Evolutionary conservation across 2,888 invertebrate genomes (phyloP), one percentile per base, ranked within the genome.

Genomic region (Tanytarsus gracilentus): DNA sequence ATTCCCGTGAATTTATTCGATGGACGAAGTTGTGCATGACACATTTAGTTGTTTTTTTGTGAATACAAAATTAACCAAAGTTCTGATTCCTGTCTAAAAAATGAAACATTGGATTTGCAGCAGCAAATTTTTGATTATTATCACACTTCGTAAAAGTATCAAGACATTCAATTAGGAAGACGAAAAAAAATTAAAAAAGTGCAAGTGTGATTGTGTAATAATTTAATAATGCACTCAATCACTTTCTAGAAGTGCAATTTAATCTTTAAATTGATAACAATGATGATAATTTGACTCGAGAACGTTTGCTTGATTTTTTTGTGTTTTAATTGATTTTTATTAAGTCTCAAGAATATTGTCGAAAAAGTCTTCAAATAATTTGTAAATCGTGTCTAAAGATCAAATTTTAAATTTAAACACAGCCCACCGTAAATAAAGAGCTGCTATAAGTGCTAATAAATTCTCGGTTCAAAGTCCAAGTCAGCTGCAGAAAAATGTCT

Each of bases 41-140:
- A n/a, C n/a, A n/a, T 36, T 36, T 36, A 16, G 36, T 14, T 9
- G 3, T 21, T 23, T 44, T 23, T 3, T 33, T n/a, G n/a, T 3
- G 6, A 33, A 33, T 2, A 33, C 9, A 33, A 33, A 33, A 11
- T 33, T 9, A 33, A 33, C n/a, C n/a, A 4, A 5, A 33, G 33
- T 33, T 33, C n/a, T 2, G 16, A 36, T 14, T n/a, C 14, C n/a
- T 14, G 1, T 23, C 8, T 23, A 44, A 29, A 51, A 14, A 51
- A 49, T 49, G 49, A 49, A 26, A n/a, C 6, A 49, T 16, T 25
- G 14, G 16, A 51, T 51, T 51, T 51, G 16, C 18, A 51, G 36
- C 14, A 53, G 26, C 14, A 39, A 36, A 36, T 53, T 7, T 26
- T 36, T 39, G 25, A n/a, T 53, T 6, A 53, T 53, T 8, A 36